phyloP scores from a whole-genome alignment of 2,113 vertebrate species.

The Gadus macrocephalus region DNA sequence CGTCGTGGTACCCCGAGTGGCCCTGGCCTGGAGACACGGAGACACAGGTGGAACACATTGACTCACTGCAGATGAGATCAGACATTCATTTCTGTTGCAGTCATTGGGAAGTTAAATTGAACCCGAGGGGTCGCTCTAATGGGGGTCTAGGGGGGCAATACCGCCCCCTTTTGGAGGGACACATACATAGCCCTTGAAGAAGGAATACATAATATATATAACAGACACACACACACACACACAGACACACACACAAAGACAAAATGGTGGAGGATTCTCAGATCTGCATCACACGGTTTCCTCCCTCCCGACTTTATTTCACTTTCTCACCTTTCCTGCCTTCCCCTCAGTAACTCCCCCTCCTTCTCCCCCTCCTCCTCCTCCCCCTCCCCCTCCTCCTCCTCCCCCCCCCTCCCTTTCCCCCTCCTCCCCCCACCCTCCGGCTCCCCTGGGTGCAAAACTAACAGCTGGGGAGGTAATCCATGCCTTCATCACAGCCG shows the following conservation, averaged over 20 bases:
- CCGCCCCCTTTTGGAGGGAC: constrained; percentile 36
- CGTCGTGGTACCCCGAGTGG: background rate
- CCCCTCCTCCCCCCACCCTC: background rate
- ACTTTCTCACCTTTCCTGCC: background rate
- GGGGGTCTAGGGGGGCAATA: constrained; percentile 12
- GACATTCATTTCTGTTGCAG: too few relatives aligned
- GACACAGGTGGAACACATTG: constrained; percentile 6
- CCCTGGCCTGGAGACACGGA: constrained; percentile 16
- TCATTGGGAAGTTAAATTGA: too few relatives aligned
- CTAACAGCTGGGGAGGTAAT: constrained; percentile 37
- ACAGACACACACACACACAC: too few relatives aligned
- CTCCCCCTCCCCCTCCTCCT: background rate
- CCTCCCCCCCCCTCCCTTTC: constrained; percentile 1
- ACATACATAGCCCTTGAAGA: background rate
- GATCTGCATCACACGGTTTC: background rate
- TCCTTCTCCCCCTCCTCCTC: constrained; percentile 4
- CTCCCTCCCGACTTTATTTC: background rate
- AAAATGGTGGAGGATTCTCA: background rate
- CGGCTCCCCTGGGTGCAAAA: constrained; percentile 5
- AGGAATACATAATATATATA: background rate
- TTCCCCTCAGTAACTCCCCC: background rate
- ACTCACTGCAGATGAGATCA: too few relatives aligned
- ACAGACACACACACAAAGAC: background rate
- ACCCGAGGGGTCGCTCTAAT: background rate
- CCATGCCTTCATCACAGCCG: constrained; percentile 42